phyloP scores from a whole-genome alignment of 2,113 vertebrate genomes.

The Holacanthus passer region DNA sequence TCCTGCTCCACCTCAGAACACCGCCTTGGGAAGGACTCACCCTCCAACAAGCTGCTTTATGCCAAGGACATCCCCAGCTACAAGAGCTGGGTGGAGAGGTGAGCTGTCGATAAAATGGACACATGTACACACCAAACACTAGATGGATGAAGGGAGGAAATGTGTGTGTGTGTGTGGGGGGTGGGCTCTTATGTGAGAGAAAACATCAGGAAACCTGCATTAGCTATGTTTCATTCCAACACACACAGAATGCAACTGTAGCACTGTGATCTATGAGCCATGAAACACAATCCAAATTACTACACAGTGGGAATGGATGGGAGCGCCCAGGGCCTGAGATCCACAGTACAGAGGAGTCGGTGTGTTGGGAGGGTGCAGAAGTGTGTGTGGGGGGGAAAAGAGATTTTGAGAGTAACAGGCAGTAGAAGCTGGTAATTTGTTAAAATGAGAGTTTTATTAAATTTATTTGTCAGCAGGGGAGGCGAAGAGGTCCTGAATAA shows the following conservation, averaged over 20 bases:
- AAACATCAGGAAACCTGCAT: constrained; percentile 47
- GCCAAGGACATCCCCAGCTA: constrained; percentile 99
- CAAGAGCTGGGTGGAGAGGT: constrained; percentile 99
- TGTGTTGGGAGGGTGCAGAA: constrained; percentile 2
- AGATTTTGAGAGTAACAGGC: constrained; percentile 47
- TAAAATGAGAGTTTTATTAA: constrained; percentile 76
- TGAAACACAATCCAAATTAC: constrained; percentile 73
- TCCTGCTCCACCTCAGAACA: constrained; percentile 99
- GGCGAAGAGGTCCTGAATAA: constrained; percentile 73
- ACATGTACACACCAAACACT: constrained; percentile 22
- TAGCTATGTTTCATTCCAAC: constrained; percentile 57
- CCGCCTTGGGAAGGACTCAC: constrained; percentile 97
- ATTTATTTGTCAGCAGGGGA: constrained; percentile 71
- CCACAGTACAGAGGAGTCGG: constrained; percentile 37
- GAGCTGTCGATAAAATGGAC: constrained; percentile 65
- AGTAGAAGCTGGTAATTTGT: constrained; percentile 72
- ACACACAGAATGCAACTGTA: constrained; percentile 30
- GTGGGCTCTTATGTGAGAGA: not conserved
- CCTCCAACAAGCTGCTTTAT: constrained; percentile 98
- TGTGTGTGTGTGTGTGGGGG: not conserved
- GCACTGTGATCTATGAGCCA: constrained; percentile 66
- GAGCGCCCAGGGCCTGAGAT: constrained; percentile 44
- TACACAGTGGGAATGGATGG: constrained; percentile 68
- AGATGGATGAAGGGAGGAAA: constrained; percentile 19
- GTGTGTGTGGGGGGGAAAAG: not conserved